Evolutionary conservation across 1,140 invertebrate genomes (phyloP), one percentile per base, ranked within the genome.

Genomic region (Microplitis demolitor): DNA sequence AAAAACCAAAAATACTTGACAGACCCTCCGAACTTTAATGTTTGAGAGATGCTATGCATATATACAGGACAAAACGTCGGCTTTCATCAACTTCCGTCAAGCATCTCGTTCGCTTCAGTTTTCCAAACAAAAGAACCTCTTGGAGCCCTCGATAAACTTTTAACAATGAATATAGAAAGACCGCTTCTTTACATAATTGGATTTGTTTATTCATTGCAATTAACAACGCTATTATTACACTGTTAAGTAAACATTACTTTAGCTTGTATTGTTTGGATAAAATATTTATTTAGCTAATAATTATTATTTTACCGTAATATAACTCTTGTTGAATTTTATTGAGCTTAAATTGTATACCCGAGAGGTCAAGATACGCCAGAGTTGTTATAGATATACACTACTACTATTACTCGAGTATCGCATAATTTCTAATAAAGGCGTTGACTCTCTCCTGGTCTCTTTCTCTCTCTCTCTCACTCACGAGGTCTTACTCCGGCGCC

Each of bases 361-460:
- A 14, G 53, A 58, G 56, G 56, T 58, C 56, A 58, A 58, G 56
- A 58, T 31, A 58, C 56, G 16, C 56, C 16, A 9, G 24, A 58
- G 56, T 5, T 16, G 31, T 58, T 54, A 54, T 54, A 54, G 9
- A 54, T 54, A 54, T 54, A n/a, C 4, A 51, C 39, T 45, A 45
- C 39, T 11, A 45, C 39, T 16, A 58, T 31, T 62, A 62, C 66
- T 73, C 37, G 67, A 73, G 72, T 69, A 64, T 69, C 50, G 64
- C 66, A 69, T 73, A 69, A 73, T 69, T 69, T 73, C 67, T 73
- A 69, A 73, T 73, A 69, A 73, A 73, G 72, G 67, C 72, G 72
- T 73, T 61, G 72, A 37, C 66, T 51, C 64, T 64, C 39, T 45
- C 11, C 6, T 5, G 6, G 39, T 45, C 39, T 45, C 39, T 45